Conservation (phyloP, 2,888 invertebrate genomes). For the Phorcus lineatus region DNA sequence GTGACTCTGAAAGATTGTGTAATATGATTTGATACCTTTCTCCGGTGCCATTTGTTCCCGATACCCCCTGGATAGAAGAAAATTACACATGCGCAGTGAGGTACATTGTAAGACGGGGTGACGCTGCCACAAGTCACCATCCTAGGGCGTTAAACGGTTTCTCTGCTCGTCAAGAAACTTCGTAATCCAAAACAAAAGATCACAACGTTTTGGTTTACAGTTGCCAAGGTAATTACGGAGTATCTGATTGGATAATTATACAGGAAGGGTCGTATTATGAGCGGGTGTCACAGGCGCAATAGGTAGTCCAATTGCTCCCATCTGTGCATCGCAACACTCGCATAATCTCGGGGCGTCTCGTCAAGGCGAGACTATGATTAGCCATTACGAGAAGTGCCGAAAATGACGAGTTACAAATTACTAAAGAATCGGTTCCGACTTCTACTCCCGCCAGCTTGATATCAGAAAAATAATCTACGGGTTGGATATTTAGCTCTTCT, state of each 20-base stretch:
- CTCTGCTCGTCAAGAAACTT: not conserved
- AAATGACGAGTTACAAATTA: slow-evolving; percentile 11
- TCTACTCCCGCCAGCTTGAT: not conserved
- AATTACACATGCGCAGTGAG: not conserved
- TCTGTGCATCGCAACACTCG: not conserved
- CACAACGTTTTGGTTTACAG: not conserved
- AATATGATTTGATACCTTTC: not conserved
- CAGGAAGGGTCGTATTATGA: not conserved
- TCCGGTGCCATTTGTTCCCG: not conserved
- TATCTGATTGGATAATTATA: not conserved
- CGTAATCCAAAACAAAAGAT: slow-evolving; percentile 5
- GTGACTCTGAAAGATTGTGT: not conserved
- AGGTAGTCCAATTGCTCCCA: slow-evolving; percentile 8
- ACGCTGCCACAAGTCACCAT: too few relatives aligned
- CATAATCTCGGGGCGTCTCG: not conserved
- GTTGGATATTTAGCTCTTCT: not conserved
- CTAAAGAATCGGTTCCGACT: not conserved
- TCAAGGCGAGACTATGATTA: slow-evolving; percentile 1
- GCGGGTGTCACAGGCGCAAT: not conserved
- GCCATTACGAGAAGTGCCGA: slow-evolving; percentile 8
- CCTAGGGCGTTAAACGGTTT: too few relatives aligned
- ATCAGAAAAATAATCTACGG: not conserved
- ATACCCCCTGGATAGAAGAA: not conserved
- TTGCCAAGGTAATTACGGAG: not conserved
- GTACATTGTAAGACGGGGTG: too few relatives aligned